These are phyloP conservation scores for Phaedon cochleariae DNA, from an alignment of 2,888 invertebrate genomes.

Conservation along the genomic window DNA sequence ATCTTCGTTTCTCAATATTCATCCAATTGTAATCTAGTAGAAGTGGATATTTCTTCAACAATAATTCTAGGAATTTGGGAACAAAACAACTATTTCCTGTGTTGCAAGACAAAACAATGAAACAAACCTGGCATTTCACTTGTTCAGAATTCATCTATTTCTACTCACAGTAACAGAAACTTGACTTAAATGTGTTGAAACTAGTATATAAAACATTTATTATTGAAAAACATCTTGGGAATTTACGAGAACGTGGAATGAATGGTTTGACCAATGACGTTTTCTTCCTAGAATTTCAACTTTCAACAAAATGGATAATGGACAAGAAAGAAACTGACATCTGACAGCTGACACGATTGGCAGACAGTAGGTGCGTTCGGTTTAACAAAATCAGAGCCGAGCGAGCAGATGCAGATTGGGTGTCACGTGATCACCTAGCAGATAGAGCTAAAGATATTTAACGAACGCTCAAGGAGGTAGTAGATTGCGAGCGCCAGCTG, in stretches of 20 bases:
- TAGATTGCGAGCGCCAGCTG: no score
- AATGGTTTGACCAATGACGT: no score
- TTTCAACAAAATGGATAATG: no score
- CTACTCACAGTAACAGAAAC: not conserved
- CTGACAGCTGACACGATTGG: no score
- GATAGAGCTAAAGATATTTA: no score
- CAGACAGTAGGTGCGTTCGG: no score
- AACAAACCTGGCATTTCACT: constrained; percentile 10
- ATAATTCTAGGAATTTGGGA: not conserved
- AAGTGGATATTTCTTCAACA: not conserved
- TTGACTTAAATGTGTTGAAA: not conserved
- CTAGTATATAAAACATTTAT: not conserved
- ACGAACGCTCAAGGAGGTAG: no score
- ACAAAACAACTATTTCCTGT: constrained; percentile 21
- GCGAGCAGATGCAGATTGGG: no score
- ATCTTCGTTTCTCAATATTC: not conserved
- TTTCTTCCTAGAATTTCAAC: no score
- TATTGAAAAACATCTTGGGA: not conserved
- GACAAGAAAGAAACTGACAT: no score
- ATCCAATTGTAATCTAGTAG: not conserved
- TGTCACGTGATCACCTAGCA: no score
- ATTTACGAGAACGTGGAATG: not conserved
- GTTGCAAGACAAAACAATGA: constrained; percentile 25
- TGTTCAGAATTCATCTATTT: not conserved
- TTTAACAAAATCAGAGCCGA: no score